Conservation (phyloP, 2,888 invertebrate species). For the Volucella bombylans region DNA sequence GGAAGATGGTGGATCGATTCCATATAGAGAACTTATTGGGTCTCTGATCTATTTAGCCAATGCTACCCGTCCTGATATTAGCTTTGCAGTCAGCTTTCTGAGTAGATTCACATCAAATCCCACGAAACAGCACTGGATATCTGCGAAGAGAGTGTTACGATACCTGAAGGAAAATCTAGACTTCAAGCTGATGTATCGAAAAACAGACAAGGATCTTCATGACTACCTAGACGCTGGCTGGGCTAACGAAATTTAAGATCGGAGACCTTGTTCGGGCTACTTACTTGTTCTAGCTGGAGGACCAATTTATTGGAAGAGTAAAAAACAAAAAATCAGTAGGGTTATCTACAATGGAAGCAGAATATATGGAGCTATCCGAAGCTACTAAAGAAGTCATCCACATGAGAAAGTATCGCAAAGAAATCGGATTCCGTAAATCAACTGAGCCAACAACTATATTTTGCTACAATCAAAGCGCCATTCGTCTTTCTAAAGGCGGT, state of each 20-base stretch:
- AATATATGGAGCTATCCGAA: slow-evolving; percentile 29
- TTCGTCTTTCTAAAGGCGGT: slow-evolving; percentile 4
- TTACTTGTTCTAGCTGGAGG: not conserved
- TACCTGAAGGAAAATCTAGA: slow-evolving; percentile 10
- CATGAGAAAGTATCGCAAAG: too few relatives aligned
- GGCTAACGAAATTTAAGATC: slow-evolving; percentile 10
- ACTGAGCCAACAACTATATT: slow-evolving; percentile 6
- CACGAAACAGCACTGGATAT: slow-evolving; percentile 4
- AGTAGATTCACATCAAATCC: slow-evolving; percentile 19
- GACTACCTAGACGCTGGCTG: slow-evolving; percentile 15
- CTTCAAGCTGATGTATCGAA: slow-evolving; percentile 11
- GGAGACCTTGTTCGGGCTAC: slow-evolving; percentile 22
- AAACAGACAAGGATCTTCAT: not conserved
- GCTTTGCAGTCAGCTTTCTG: slow-evolving; percentile 46
- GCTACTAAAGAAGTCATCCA: slow-evolving; percentile 14
- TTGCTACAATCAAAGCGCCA: slow-evolving; percentile 31
- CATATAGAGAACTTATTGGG: slow-evolving; percentile 70
- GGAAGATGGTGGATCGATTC: slow-evolving; percentile 19
- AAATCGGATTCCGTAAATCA: too few relatives aligned
- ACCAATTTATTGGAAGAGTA: slow-evolving; percentile 20
- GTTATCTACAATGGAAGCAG: slow-evolving; percentile 36
- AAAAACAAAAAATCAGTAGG: slow-evolving; percentile 20
- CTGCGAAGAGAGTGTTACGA: slow-evolving; percentile 18
- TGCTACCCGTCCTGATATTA: slow-evolving; percentile 60
- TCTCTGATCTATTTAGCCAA: too few relatives aligned